A percentile compares a stretch with the other conserved stretches of the same genome.
These are phyloP conservation scores for Adelphocoris suturalis DNA, from an alignment of 2,888 invertebrate genomes.

Conservation along the genomic window DNA sequence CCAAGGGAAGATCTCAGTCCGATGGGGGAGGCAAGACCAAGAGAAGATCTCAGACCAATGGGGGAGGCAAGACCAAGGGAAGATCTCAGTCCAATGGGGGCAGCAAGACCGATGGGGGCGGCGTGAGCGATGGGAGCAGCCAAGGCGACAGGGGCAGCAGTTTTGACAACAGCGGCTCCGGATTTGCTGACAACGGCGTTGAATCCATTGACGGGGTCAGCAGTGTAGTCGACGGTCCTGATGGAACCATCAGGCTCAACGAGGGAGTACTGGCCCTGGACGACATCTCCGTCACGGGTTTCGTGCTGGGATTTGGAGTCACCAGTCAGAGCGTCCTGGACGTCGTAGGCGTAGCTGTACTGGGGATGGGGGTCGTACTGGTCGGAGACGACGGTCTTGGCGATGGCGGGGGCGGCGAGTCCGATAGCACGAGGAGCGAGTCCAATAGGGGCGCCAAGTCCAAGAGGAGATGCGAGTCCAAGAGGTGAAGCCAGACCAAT, in stretches of 20 bases:
- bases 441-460: slow-evolving; percentile 67
- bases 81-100: not conserved
- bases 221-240: slow-evolving; percentile 61
- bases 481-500: slow-evolving; percentile 16
- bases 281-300: slow-evolving; percentile 53
- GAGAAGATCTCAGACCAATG: slow-evolving; percentile 40
- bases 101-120: slow-evolving; percentile 32
- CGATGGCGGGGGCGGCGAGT: slow-evolving; percentile 62
- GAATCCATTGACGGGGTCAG: slow-evolving; percentile 35
- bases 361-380: slow-evolving; percentile 75
- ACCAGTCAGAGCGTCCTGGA: slow-evolving; percentile 66
- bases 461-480: slow-evolving; percentile 63
- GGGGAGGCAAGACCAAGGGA: slow-evolving; percentile 37
- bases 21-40: slow-evolving; percentile 58
- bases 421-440: slow-evolving; percentile 1
- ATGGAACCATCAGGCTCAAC: slow-evolving; percentile 66
- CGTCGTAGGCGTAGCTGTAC: slow-evolving; percentile 70
- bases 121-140: slow-evolving; percentile 20
- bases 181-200: not conserved
- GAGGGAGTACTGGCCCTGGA: slow-evolving; percentile 67
- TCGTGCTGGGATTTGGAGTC: slow-evolving; percentile 53
- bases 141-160: not conserved
- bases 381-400: slow-evolving; percentile 71
- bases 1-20: slow-evolving; percentile 43
- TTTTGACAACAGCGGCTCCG: not conserved